Percentiles rank a stretch among this genome's conserved stretches.
Conservation (phyloP, 2,113 vertebrate genomes). For the Orycteropus afer region DNA sequence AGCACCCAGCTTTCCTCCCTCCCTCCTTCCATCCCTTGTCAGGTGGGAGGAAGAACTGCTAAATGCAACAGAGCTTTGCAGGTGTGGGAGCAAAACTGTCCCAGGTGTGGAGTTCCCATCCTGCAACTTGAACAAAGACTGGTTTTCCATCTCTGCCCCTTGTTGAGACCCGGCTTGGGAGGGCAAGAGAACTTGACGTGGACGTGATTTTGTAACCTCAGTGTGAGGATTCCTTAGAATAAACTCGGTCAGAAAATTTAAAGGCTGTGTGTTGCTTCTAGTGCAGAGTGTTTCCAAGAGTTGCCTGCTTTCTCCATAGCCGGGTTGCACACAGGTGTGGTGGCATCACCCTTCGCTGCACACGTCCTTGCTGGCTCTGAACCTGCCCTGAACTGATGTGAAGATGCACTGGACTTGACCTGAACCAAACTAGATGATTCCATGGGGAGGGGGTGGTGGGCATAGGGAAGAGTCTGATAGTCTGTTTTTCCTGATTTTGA, state of each 20-base stretch:
- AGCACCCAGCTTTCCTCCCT: not conserved
- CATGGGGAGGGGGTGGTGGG: rapidly evolving
- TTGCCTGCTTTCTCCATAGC: rapidly evolving
- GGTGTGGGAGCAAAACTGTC: rapidly evolving
- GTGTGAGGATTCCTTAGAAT: rapidly evolving
- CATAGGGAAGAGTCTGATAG: rapidly evolving
- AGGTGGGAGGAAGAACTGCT: too few relatives aligned
- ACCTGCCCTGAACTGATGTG: not conserved
- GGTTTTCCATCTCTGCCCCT: not conserved
- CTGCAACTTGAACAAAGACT: rapidly evolving
- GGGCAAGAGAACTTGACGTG: rapidly evolving
- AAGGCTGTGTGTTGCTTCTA: rapidly evolving
- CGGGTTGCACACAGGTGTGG: rapidly evolving
- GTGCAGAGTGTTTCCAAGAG: rapidly evolving
- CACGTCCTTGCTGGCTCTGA: not conserved
- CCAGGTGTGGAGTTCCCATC: rapidly evolving
- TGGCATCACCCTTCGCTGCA: not conserved
- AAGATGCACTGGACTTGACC: not conserved
- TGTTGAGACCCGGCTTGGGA: rapidly evolving
- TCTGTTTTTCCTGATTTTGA: not conserved
- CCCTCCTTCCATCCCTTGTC: not conserved
- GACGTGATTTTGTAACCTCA: not conserved
- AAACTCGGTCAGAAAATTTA: not conserved
- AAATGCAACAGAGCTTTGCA: rapidly evolving
- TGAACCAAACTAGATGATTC: rapidly evolving